Base-by-base conservation (phyloP, 2,113 vertebrate genomes). In the Oncorhynchus tshawytscha region DNA sequence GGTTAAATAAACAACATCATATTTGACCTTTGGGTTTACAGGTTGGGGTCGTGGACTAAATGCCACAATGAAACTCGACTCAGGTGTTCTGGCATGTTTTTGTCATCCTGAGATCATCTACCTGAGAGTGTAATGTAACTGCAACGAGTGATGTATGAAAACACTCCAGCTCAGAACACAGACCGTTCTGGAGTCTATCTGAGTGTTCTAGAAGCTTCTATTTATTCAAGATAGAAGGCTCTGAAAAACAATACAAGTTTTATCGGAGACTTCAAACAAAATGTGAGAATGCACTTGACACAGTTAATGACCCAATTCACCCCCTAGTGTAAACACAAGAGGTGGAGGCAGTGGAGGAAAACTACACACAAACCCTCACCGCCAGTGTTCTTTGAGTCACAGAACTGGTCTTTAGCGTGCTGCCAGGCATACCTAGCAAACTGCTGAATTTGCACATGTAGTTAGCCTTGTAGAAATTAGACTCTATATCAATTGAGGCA, bases 1-100 rank as follows among this genome's bases (percentile, higher is more conserved):
- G 13, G 11, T 29, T 49, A 71, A 76, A 24, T 81, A 73, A 72
- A 79, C 71, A 83, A 73, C 57, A 22, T 71, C 2, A 59, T 4
- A 12, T 81, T 39, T 71, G 22, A 59, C 22, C 15, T 82, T 74
- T 74, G 15, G 75, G 20, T 82, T 90, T 78, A 62, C 82, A 91
- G 88, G 78, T 88, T 77, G 79, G 79, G 45, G 24, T 39, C 34
- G 8, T 9, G 34, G 34, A 9, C 73, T 16, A 77, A 71, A 1
- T 29, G 24, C 22, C 22, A 66, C 64, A 20, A 66, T 67, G 75
- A 77, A 72, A 77, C 25, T 7, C 49, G 57, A 76, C 65, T 60
- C 68, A 66, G 49, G 3, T 51, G 59, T 64, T 67, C 15, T 69
- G 51, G 5, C 31, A 51, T 16, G 3, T 51, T 39, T 39, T 9